Base-by-base conservation (phyloP, 2,113 vertebrate genomes). In the Epinephelus cyanopodus region DNA sequence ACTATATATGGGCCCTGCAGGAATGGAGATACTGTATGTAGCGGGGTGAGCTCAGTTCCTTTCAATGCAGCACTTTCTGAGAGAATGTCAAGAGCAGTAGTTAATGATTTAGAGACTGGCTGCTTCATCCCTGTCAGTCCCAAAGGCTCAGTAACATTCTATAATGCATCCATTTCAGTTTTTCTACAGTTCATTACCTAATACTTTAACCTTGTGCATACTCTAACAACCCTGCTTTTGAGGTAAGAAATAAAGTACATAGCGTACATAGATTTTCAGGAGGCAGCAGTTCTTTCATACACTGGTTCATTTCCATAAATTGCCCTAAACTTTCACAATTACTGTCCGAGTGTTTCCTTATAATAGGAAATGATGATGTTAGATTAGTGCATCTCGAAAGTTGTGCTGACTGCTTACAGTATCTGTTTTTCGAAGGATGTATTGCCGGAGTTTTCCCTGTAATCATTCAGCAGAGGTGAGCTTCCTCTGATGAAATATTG, bases 391-490 rank as follows among this genome's bases (percentile, higher is more conserved):
- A 4, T 60, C 25, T 42, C 57, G n/a, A 57, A 56, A 19, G 37
- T 64, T 60, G 57, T 79, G n/a, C 53, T 64, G 27, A 50, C 64
- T 33, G 27, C 71, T 56, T 52, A 39, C 25, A 54, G 39, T 61
- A 90, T 91, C 77, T 69, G 79, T 87, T 87, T 42, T 86, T 87
- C 57, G 73, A n/a, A 83, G 66, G 69, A 83, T 76, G 19, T 62
- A 75, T 85, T 65, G 64, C 23, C 60, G 18, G 14, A 48, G 52
- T 57, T 79, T 71, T 5, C 39, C 12, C 65, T 70, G 58, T 66
- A 77, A 84, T 76, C 67, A 56, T 81, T 84, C 72, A 79, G 70
- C 37, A 61, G 66, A 76, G 54, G 29, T 45, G 63, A 52, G 65
- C 62, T 45, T 67, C 63, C 23, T 67, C 63, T 77, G 27, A 67